Conservation (phyloP, 2,888 invertebrate species). For the Acronicta aceris region DNA sequence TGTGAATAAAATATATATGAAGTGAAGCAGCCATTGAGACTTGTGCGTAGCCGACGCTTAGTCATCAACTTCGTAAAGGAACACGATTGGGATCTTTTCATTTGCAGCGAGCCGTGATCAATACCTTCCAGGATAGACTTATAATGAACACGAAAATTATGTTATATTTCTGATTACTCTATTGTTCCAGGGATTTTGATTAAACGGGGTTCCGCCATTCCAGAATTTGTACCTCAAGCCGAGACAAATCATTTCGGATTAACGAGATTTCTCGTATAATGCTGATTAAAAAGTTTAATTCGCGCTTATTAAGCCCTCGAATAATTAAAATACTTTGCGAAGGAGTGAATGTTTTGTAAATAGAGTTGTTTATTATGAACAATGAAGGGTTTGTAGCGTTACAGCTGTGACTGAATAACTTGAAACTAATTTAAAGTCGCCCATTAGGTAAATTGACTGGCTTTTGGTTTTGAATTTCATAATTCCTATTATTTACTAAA, state of each 20-base stretch:
- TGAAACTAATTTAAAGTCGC: conserved; percentile 19
- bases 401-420: conserved; percentile 28
- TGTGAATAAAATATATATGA: too few relatives aligned
- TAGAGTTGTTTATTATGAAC: conserved; percentile 52
- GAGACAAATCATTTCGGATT: conserved; percentile 73
- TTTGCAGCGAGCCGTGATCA: conserved; percentile 82
- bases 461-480: background rate
- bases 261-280: conserved; percentile 68
- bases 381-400: conserved; percentile 39
- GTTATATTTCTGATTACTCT: conserved; percentile 83
- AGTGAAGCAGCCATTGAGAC: conserved; percentile 13
- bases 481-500: background rate
- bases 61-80: conserved; percentile 76
- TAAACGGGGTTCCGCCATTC: conserved; percentile 71
- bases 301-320: conserved; percentile 58
- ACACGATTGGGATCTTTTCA: conserved; percentile 85
- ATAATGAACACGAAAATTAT: conserved; percentile 83
- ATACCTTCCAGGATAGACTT: conserved; percentile 76
- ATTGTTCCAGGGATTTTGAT: conserved; percentile 80
- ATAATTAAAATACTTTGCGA: conserved; percentile 57
- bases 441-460: conserved; percentile 4
- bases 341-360: conserved; percentile 50
- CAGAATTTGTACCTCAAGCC: conserved; percentile 68
- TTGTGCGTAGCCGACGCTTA: conserved; percentile 46
- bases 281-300: conserved; percentile 67